Base-by-base conservation (phyloP, 2,113 vertebrate genomes). In the Apodemus sylvaticus region DNA sequence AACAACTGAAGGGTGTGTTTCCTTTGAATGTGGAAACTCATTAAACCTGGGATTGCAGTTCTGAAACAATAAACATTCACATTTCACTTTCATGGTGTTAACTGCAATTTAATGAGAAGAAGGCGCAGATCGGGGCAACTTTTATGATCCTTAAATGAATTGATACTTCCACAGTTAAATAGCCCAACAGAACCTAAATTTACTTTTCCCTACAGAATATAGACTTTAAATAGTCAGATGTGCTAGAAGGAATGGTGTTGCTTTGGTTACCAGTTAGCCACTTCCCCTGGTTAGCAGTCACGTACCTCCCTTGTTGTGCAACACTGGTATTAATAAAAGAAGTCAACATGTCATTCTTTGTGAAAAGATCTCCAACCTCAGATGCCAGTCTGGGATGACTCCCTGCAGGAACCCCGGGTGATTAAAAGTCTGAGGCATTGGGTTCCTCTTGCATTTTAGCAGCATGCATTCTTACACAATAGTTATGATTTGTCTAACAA, bases 61-160 rank as follows among this genome's bases (percentile, higher is more conserved):
- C 97, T 98, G 98, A 98, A 98, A 97, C 98, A 97, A 98, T 98
- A 99, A 99, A 98, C 98, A 98, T 99, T 98, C 98, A 98, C 97
- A 95, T 99, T 99, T 98, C 98, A 98, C 98, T 99, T 98, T 98
- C 98, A 97, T 98, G 98, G 98, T 98, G 98, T 98, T 99, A 99
- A 98, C 98, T 98, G 98, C 98, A 98, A 98, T 98, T 98, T 99
- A 98, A 99, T 98, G 98, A 98, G 98, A 99, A 99, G 98, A 99
- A 98, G 98, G 98, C 96, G 98, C 98, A 98, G 98, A 99, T 98
- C 98, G 97, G 98, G 98, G 98, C 98, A 98, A 98, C 95, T 98
- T 98, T 99, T 99, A 99, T 98, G 98, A 97, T 98, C 96, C 98
- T 99, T 98, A 98, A 99, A 99, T 98, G 98, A 99, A 98, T 99